Percentiles rank a stretch among this genome's conserved stretches.
Conservation (phyloP, 1,140 invertebrate genomes). For the Laupala kohalensis region DNA sequence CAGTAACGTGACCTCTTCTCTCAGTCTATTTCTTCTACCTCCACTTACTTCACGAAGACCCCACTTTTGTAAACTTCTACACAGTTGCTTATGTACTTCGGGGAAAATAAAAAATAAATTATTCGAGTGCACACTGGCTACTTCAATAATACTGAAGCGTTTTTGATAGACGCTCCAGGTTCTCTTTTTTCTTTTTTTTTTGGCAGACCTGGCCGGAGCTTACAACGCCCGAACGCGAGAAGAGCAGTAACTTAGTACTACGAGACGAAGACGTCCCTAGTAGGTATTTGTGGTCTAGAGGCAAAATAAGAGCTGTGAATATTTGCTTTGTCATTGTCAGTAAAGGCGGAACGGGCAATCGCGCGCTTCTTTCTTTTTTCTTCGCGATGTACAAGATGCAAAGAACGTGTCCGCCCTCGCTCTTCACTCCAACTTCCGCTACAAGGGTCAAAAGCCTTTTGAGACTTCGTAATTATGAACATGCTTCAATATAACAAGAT, state of each 20-base stretch:
- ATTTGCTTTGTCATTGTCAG: background rate
- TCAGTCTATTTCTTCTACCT: too few species aligned
- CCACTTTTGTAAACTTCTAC: too few species aligned
- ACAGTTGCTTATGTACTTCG: too few species aligned
- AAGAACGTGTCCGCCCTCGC: background rate
- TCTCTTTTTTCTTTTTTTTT: background rate
- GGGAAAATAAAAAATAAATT: too few species aligned
- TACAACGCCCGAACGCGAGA: too few species aligned
- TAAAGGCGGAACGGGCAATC: background rate
- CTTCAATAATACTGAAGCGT: background rate
- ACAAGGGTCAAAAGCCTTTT: background rate
- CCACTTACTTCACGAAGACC: too few species aligned
- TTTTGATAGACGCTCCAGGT: background rate
- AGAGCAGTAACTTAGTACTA: too few species aligned
- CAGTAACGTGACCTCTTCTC: too few species aligned
- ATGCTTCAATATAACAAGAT: background rate
- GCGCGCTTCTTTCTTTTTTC: background rate
- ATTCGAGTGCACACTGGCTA: background rate
- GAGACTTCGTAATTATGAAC: background rate
- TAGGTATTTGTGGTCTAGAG: background rate
- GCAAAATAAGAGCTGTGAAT: background rate
- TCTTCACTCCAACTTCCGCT: background rate
- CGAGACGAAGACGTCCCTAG: background rate
- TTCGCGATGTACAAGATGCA: background rate
- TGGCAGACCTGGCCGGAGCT: too few species aligned